Evolutionary conservation across 2,888 invertebrate species (phyloP).

Genomic region (Mechanitis mazaeus): DNA sequence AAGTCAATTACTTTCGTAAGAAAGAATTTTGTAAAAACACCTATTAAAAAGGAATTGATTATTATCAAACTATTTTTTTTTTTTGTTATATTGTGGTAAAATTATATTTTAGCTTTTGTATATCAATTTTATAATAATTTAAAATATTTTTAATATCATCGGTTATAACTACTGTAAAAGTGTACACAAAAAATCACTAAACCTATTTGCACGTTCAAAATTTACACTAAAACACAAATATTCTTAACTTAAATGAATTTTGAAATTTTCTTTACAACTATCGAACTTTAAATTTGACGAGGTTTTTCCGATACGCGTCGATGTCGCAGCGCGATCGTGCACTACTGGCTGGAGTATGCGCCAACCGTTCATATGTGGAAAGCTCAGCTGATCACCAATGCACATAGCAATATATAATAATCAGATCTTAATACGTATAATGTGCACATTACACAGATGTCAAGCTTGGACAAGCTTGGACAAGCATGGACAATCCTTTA

Average conservation of each 20-base stretch:
- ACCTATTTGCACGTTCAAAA: too few species aligned
- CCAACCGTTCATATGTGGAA: conserved; percentile 62
- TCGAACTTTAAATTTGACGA: conserved; percentile 25
- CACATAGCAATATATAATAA: conserved; percentile 17
- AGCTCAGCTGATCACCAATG: conserved; percentile 40
- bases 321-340: conserved; percentile 56
- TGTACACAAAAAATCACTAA: too few species aligned
- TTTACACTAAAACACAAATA: conserved; percentile 21
- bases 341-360: conserved; percentile 59
- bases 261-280: conserved; percentile 5
- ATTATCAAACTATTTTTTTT: not conserved
- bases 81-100: too few species aligned
- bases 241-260: not conserved
- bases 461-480: too few species aligned
- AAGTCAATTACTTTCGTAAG: conserved; percentile 46
- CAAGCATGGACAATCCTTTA: too few species aligned
- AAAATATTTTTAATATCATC: too few species aligned
- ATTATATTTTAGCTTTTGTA: too few species aligned
- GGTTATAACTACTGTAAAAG: too few species aligned
- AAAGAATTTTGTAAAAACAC: conserved; percentile 7
- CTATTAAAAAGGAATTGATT: conserved; percentile 24
- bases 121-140: too few species aligned
- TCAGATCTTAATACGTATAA: conserved; percentile 1
- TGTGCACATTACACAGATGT: too few species aligned
- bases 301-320: conserved; percentile 50